Evolutionary conservation across 2,113 vertebrate species (phyloP).

Genomic region (Macrotus californicus): DNA sequence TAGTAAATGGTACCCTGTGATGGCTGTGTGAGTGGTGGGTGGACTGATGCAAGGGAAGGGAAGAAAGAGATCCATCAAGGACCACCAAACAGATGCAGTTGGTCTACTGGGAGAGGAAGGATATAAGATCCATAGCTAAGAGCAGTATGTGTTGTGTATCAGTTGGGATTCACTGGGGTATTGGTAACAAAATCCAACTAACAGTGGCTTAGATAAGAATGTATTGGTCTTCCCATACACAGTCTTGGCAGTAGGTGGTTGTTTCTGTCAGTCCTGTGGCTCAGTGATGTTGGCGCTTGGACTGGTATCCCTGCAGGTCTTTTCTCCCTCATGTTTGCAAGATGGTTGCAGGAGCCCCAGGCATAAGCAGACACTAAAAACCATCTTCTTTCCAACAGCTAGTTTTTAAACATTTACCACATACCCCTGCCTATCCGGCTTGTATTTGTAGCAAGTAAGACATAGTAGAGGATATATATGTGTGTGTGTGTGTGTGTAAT

Average conservation of each 20-base stretch:
- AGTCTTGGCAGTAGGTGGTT: not conserved
- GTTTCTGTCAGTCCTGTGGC: accelerated
- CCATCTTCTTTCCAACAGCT: not conserved
- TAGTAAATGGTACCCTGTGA: not conserved
- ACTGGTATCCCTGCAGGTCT: not conserved
- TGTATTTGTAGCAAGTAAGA: not conserved
- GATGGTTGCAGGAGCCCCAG: not conserved
- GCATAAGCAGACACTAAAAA: not conserved
- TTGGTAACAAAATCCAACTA: not conserved
- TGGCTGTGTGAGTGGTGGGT: not conserved
- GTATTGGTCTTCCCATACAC: accelerated
- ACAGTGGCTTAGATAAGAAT: not conserved
- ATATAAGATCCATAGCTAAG: not conserved
- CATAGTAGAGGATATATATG: not conserved
- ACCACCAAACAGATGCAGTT: not conserved
- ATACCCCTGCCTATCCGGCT: not conserved
- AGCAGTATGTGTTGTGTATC: not conserved
- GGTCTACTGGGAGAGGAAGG: not conserved
- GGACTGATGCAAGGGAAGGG: too few relatives aligned
- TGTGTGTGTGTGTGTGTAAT: too few relatives aligned
- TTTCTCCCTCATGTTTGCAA: not conserved
- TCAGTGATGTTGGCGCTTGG: accelerated
- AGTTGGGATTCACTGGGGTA: not conserved
- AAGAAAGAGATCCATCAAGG: not conserved
- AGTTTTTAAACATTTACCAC: not conserved